Evolutionary conservation across 2,113 vertebrate genomes (phyloP), one percentile per base, ranked within the genome.

Genomic region (Epinephelus cyanopodus): DNA sequence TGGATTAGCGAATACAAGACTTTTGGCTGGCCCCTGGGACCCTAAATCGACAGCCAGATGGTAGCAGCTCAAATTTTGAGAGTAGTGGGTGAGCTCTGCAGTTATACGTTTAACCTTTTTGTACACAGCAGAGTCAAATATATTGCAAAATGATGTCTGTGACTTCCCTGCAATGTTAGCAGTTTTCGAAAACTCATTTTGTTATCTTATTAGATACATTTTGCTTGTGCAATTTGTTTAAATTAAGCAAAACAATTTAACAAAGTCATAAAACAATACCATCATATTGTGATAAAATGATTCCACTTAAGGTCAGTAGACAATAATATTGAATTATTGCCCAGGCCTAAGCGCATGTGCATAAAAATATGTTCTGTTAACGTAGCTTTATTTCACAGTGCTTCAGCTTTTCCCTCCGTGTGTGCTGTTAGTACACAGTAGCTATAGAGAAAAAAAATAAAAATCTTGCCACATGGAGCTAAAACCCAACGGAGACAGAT

Each of bases 401-500:
- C 33, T 56, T 76, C n/a, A 60, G 39, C 21, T 77, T 71, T 64
- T 78, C 60, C 33, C 37, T 82, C 53, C 66, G 60, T 74, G 13
- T 65, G 12, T 60, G 18, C 21, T 48, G 62, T 81, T 75, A 70
- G 61, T 74, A 29, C 25, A 77, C 48, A 79, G 77, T 74, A 81
- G 58, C 57, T 29, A 50, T 12, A 54, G 17, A 81, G 14, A 23
- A 45, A 74, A 81, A 61, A 71, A 50, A 29, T 3, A 29, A 29
- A 48, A 74, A 60, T 81, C 65, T 81, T 25, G 56, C 74, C 90
- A 88, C 81, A 79, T 82, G 77, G 79, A 77, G 77, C 64, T 81
- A 68, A 87, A 89, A 77, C 80, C 84, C 90, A 76, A 63, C 10
- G 25, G 84, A 91, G 87, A 86, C 77, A 64, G 81, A 79, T 85